A percentile compares a stretch with the other conserved stretches of the same genome.
Conservation (phyloP, 2,797 vertebrate genomes). For the Danionella dracula region DNA sequence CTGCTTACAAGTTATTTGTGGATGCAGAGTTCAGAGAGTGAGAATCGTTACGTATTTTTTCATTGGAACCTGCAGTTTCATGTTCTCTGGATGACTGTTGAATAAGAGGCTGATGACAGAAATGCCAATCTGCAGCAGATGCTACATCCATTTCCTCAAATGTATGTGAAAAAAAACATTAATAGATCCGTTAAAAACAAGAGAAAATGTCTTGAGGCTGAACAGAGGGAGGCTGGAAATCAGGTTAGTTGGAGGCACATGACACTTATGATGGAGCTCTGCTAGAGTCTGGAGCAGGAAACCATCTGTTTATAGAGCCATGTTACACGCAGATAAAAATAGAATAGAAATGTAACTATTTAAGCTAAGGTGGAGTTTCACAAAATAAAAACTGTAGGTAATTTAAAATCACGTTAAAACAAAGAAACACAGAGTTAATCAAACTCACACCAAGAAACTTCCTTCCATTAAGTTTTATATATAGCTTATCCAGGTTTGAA, state of each 20-base stretch:
- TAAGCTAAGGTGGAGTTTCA: too few species aligned
- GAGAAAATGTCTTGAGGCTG: background rate
- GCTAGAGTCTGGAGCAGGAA: constrained; percentile 27
- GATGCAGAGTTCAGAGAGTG: constrained; percentile 26
- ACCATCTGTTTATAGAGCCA: constrained; percentile 39
- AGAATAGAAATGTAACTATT: too few species aligned
- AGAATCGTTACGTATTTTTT: constrained; percentile 14
- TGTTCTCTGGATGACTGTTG: constrained; percentile 1
- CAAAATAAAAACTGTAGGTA: too few species aligned
- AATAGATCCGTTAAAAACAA: constrained; percentile 11
- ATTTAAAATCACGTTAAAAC: too few species aligned
- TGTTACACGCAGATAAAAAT: constrained; percentile 18
- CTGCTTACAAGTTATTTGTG: constrained; percentile 41
- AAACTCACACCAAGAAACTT: too few species aligned
- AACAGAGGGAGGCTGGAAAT: constrained; percentile 31
- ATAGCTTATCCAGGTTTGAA: too few species aligned
- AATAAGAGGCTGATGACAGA: constrained; percentile 39
- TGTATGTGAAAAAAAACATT: constrained; percentile 25
- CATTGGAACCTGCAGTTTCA: constrained; percentile 4
- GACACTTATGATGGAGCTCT: constrained; percentile 17
- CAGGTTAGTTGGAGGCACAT: constrained; percentile 16
- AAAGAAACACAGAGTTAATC: too few species aligned
- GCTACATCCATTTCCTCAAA: constrained; percentile 53
- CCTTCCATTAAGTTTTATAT: too few species aligned
- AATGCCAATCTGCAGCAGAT: constrained; percentile 41